Base-by-base conservation (phyloP, 2,113 vertebrate genomes). In the Nansenia antarctica region DNA sequence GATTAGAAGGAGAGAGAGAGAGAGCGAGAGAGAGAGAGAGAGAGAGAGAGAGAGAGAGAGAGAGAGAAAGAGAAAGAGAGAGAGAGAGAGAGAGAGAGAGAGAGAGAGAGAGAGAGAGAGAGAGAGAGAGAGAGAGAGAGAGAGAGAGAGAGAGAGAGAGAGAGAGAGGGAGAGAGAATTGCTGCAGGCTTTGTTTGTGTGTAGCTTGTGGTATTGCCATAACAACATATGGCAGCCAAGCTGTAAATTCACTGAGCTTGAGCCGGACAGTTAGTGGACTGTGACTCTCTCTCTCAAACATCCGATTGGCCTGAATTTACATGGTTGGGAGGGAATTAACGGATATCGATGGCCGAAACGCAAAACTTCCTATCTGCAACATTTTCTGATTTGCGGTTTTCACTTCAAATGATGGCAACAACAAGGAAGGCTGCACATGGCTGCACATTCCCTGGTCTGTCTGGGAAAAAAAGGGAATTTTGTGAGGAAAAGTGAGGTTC, bases 151-250 rank as follows among this genome's bases (percentile, higher is more conserved):
- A 68, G 58, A 32, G 47, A 65, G 54, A 37, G 66, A 69, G 39
- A 62, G 58, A 54, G 29, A 22, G 58, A 42, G 57, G 6, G 3
- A 59, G 32, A 34, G 67, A 66, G 49, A n/a, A 35, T 14, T 37
- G 77, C 73, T 66, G 9, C 76, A 72, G 78, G 76, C 77, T 84
- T 73, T 82, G 77, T 71, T 70, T 74, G 62, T 76, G 71, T 45
- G 66, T 85, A 71, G 76, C 64, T 69, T 70, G 42, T 84, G 35
- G 39, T 70, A 80, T 82, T 86, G 82, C 85, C 80, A 86, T 76
- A 87, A 85, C 83, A 85, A 78, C 89, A 86, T 90, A 88, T 87
- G 85, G 83, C 74, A 76, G 76, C 82, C 78, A 85, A 85, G 85
- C 84, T 87, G 82, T 78, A 86, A 76, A 86, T 80, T 73, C 80